A percentile compares a stretch with the other conserved stretches of the same genome.
Conservation (phyloP, 1,140 invertebrate genomes). For the Diprion similis region DNA sequence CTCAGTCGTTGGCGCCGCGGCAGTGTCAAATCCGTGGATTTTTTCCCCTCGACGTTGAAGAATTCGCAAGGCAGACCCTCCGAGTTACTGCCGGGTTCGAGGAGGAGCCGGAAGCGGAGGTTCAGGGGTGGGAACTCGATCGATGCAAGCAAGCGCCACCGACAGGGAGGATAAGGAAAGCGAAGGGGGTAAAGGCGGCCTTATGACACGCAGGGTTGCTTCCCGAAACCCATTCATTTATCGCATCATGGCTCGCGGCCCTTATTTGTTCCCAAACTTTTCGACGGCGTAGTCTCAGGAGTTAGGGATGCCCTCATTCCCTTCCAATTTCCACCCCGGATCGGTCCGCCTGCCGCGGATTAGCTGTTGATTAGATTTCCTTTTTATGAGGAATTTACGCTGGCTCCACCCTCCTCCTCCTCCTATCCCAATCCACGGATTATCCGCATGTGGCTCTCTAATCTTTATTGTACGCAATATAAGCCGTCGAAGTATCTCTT, state of each 20-base stretch:
- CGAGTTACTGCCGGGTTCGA: neutral
- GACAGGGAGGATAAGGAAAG: neutral
- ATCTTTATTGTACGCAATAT: neutral
- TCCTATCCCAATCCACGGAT: neutral
- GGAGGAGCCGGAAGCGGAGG: neutral
- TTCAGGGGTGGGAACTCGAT: neutral
- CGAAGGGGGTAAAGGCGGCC: neutral
- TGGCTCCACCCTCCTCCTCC: neutral
- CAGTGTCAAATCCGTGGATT: neutral
- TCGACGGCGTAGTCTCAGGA: slow-evolving; percentile 1
- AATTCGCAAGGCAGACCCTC: neutral
- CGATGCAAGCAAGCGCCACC: neutral
- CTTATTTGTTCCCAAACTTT: slow-evolving; percentile 3
- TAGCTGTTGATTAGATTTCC: neutral
- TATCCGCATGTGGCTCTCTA: neutral
- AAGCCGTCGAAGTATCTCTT: neutral
- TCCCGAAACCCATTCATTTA: slow-evolving; percentile 4
- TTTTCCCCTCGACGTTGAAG: neutral
- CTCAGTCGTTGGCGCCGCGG: no score
- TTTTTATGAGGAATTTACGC: slow-evolving; percentile 7
- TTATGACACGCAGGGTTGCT: slow-evolving; percentile 3
- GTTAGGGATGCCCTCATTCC: neutral
- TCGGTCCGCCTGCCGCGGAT: neutral
- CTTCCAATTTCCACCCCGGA: neutral
- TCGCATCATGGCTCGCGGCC: slow-evolving; percentile 2